These are phyloP conservation scores for Lutjanus campechanus DNA, from an alignment of 2,797 vertebrate species.

Conservation along the genomic window DNA sequence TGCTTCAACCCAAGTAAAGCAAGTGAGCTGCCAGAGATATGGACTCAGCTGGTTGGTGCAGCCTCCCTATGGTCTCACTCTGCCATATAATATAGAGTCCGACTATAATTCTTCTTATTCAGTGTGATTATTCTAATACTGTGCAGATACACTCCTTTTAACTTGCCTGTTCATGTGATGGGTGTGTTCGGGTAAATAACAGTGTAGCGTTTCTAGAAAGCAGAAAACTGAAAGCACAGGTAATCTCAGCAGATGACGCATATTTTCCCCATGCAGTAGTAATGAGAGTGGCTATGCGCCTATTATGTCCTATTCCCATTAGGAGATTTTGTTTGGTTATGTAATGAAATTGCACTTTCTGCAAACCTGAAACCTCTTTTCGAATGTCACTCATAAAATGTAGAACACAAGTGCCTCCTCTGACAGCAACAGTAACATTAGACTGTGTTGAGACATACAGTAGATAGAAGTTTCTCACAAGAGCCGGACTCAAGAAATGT, in stretches of 20 bases:
- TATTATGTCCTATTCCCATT: constrained; percentile 28
- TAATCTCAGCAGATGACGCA: constrained; percentile 71
- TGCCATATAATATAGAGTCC: constrained; percentile 53
- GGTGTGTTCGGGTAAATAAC: constrained; percentile 68
- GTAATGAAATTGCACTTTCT: constrained; percentile 46
- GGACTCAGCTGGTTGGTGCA: constrained; percentile 69
- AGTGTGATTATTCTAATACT: constrained; percentile 48
- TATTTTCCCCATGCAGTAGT: constrained; percentile 50
- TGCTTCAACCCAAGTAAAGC: constrained; percentile 71
- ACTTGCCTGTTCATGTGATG: constrained; percentile 81
- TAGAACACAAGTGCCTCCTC: background rate
- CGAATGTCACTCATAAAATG: background rate
- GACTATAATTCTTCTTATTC: constrained; percentile 59
- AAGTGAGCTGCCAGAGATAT: constrained; percentile 73
- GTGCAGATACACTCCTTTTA: constrained; percentile 62
- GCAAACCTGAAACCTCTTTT: constrained; percentile 9
- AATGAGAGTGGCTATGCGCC: constrained; percentile 33
- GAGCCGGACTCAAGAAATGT: background rate
- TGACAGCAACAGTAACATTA: constrained; percentile 22
- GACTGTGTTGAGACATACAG: constrained; percentile 43
- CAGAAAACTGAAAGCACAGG: constrained; percentile 64
- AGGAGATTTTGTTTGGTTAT: constrained; percentile 48
- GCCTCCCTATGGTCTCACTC: constrained; percentile 58
- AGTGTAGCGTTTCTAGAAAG: constrained; percentile 54
- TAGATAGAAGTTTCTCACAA: background rate